Evolutionary conservation across 2,797 vertebrate species (phyloP).

Genomic region (Chelidonichthys spinosus): DNA sequence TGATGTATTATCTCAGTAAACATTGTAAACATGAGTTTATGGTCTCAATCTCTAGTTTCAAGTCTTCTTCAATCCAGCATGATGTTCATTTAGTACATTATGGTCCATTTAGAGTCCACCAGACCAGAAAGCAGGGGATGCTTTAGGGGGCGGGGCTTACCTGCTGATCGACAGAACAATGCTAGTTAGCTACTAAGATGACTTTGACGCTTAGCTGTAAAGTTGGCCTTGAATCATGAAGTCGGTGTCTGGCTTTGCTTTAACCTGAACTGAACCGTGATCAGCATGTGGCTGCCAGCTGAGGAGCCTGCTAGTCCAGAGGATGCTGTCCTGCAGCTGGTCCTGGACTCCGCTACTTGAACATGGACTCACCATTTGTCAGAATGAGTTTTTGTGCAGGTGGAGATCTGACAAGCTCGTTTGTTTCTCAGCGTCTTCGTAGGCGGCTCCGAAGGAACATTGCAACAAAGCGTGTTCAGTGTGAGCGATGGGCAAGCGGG

Average conservation of each 20-base stretch:
- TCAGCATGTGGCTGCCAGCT: constrained; percentile 74
- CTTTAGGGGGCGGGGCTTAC: no score
- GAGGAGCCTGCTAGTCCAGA: constrained; percentile 66
- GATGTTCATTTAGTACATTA: no score
- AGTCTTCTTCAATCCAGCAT: no score
- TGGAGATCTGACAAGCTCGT: constrained; percentile 26
- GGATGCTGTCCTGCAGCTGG: constrained; percentile 59
- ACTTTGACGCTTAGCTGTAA: no score
- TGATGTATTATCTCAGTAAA: no score
- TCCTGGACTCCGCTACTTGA: constrained; percentile 32
- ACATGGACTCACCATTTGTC: constrained; percentile 45
- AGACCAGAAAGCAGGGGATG: no score
- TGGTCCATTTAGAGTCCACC: no score
- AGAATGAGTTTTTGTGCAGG: constrained; percentile 29
- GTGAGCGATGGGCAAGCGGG: background rate
- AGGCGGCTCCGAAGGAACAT: constrained; percentile 9
- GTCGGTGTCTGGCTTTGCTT: constrained; percentile 25
- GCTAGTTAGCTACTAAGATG: no score
- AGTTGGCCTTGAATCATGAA: no score
- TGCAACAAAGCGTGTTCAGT: background rate
- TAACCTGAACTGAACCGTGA: constrained; percentile 68
- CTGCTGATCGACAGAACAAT: no score
- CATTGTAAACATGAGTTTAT: no score
- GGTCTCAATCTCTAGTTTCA: no score
- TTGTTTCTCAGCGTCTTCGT: constrained; percentile 11